Conservation (phyloP, 2,888 invertebrate species). For the Habroteleia sp. region DNA sequence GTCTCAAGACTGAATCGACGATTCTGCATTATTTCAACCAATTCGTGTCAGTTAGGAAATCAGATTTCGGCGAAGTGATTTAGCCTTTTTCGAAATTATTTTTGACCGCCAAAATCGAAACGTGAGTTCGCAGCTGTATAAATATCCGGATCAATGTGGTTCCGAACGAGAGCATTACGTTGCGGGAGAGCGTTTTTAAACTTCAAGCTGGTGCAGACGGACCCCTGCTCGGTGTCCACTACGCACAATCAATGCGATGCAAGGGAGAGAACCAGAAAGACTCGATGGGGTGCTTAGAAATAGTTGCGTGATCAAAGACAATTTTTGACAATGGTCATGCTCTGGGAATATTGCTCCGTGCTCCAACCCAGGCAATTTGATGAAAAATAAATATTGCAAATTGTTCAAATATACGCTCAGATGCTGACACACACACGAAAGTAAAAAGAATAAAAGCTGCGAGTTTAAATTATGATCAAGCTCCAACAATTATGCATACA, state of each 20-base stretch:
- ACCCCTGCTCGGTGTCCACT: slow-evolving; percentile 45
- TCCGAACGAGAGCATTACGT: slow-evolving; percentile 1
- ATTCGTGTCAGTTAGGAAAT: background rate
- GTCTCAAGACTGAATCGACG: background rate
- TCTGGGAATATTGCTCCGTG: slow-evolving; percentile 16
- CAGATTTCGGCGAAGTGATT: too few species aligned
- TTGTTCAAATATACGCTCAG: too few species aligned
- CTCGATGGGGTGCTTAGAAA: slow-evolving; percentile 44
- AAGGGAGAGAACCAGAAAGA: slow-evolving; percentile 49
- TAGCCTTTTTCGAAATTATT: too few species aligned
- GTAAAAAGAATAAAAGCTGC: too few species aligned
- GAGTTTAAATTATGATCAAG: too few species aligned
- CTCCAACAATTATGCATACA: too few species aligned
- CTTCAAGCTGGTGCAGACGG: slow-evolving; percentile 32
- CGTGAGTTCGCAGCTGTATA: slow-evolving; percentile 27
- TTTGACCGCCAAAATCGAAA: slow-evolving; percentile 7
- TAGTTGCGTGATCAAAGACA: slow-evolving; percentile 40
- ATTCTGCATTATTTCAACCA: background rate
- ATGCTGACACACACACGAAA: too few species aligned
- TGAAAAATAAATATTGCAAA: too few species aligned
- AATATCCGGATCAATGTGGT: slow-evolving; percentile 43
- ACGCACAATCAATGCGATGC: slow-evolving; percentile 12
- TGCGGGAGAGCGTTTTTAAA: slow-evolving; percentile 16
- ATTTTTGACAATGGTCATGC: slow-evolving; percentile 28
- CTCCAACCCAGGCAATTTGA: background rate